These are phyloP conservation scores for Vulpes vulpes DNA, from an alignment of 2,113 vertebrate genomes.

Conservation along the genomic window DNA sequence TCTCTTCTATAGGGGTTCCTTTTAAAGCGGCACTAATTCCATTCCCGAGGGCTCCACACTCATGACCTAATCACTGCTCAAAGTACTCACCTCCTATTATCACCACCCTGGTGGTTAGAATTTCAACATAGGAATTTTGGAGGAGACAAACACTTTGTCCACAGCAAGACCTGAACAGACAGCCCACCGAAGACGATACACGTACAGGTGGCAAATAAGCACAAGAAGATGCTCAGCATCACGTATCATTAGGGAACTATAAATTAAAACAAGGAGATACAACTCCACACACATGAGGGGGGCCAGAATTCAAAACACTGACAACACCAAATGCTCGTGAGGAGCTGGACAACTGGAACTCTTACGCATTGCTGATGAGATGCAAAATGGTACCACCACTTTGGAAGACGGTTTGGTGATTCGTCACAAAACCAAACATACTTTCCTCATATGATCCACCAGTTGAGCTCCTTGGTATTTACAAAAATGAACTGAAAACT, in stretches of 20 bases:
- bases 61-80: neutral
- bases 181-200: neutral
- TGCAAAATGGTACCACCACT: neutral
- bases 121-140: neutral
- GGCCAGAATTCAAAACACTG: neutral
- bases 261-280: neutral
- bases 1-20: neutral
- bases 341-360: neutral
- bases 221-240: neutral
- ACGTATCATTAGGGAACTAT: neutral
- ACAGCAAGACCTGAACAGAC: neutral
- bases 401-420: neutral
- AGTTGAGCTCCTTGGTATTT: neutral
- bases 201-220: neutral
- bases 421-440: neutral
- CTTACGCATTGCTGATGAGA: neutral
- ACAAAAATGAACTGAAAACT: neutral
- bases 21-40: neutral
- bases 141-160: neutral
- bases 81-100: neutral
- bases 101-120: neutral
- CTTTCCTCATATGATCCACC: neutral
- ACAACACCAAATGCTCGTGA: neutral
- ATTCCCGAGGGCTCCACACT: neutral
- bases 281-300: neutral